phyloP scores from a whole-genome alignment of 2,888 invertebrate species.

The Cryptops parisi region DNA sequence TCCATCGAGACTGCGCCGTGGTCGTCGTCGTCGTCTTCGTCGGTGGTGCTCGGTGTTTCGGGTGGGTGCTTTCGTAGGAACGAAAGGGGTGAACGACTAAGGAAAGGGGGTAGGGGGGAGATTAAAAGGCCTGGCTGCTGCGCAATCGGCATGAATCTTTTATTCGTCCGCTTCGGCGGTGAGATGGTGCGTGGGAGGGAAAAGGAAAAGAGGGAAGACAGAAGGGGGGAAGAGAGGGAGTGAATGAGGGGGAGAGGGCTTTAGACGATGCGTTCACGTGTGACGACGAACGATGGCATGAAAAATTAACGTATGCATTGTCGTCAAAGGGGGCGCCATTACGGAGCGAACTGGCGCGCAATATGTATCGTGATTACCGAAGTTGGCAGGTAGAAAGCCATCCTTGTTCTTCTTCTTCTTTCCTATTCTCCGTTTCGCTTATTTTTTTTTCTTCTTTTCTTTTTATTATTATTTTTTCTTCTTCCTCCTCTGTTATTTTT shows the following conservation, averaged over 20 bases:
- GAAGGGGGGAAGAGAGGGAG: neutral
- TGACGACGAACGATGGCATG: slow-evolving; percentile 13
- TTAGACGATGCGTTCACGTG: slow-evolving; percentile 15
- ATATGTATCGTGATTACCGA: slow-evolving; percentile 8
- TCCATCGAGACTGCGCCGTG: too few species aligned
- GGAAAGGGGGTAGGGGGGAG: neutral
- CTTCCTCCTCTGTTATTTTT: neutral
- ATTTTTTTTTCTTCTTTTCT: neutral
- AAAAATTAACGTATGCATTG: slow-evolving; percentile 14
- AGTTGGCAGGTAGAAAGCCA: slow-evolving; percentile 6
- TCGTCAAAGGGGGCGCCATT: slow-evolving; percentile 10
- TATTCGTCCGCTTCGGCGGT: slow-evolving; percentile 1
- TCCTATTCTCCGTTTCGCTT: neutral
- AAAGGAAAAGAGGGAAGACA: neutral
- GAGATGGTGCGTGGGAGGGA: neutral
- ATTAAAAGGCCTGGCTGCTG: slow-evolving; percentile 12
- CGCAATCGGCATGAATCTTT: slow-evolving; percentile 14
- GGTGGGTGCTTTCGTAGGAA: neutral
- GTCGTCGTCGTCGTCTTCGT: too few species aligned
- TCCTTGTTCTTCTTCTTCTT: neutral
- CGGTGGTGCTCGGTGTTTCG: neutral
- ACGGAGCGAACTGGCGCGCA: slow-evolving; percentile 11
- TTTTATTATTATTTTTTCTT: neutral
- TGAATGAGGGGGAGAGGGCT: neutral
- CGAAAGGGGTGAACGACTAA: neutral